A percentile compares a stretch with the other conserved stretches of the same genome.
Conservation (phyloP, 2,888 invertebrate species). For the Phlogophora meticulosa region DNA sequence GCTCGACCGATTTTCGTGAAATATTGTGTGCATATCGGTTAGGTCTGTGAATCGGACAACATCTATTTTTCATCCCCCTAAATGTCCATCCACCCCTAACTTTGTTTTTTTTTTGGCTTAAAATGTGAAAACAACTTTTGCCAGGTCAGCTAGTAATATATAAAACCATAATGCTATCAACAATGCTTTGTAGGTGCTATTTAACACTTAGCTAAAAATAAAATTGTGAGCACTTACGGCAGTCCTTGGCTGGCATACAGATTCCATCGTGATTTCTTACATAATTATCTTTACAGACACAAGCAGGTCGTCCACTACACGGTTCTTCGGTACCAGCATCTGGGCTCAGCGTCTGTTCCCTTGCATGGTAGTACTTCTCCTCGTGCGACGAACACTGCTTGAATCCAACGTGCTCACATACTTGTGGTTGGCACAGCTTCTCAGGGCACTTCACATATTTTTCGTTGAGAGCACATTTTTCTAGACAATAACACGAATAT, state of each 20-base stretch:
- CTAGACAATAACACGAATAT: conserved; percentile 15
- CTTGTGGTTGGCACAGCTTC: conserved; percentile 49
- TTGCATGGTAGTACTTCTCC: conserved; percentile 5
- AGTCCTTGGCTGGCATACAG: conserved; percentile 33
- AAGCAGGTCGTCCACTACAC: conserved; percentile 34
- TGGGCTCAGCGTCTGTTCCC: background rate
- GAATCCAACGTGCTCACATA: conserved; percentile 38
- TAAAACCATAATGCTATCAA: no score
- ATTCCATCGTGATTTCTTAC: conserved; percentile 48
- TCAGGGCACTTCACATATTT: conserved; percentile 45
- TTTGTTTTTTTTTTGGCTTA: no score
- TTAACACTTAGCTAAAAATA: background rate
- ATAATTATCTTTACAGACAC: conserved; percentile 40
- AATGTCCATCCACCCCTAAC: no score
- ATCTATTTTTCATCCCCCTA: no score
- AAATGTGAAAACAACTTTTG: no score
- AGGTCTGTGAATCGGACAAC: no score
- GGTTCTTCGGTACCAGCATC: background rate
- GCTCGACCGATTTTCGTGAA: no score
- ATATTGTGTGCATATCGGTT: no score
- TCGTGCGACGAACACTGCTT: conserved; percentile 19
- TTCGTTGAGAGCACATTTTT: conserved; percentile 45
- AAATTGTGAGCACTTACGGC: conserved; percentile 32
- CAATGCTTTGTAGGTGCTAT: no score
- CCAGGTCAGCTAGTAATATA: no score